Evolutionary conservation across 1,140 invertebrate genomes (phyloP), one percentile per base, ranked within the genome.

Genomic region (Leptopilina boulardi): DNA sequence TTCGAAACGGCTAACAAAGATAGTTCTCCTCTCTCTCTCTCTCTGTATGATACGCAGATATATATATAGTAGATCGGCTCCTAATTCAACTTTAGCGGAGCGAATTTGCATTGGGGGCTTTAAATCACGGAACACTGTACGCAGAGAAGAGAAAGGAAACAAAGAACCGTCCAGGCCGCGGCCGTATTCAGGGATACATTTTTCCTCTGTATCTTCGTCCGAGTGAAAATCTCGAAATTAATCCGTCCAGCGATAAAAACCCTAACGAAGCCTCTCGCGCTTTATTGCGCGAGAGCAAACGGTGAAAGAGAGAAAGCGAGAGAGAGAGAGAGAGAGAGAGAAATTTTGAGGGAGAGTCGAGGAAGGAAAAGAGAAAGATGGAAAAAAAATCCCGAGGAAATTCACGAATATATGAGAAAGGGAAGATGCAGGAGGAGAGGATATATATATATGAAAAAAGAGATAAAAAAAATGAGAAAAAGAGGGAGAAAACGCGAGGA

Each of bases 221-320:
- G 66, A 73, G 73, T 47, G 42, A 77, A 77, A 81, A 77, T 87
- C 82, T 84, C 80, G 79, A 86, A 87, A 88, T 88, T 85, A 86
- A 87, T 88, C 80, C 79, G 73, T 74, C 75, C 74, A 78, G 82
- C 71, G 83, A 86, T 85, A 83, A 87, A 86, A 87, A 86, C 83
- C 44, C 86, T 88, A 87, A 87, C 87, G 87, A 87, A 87, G 86
- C 82, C 75, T 75, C 77, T 75, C 77, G 77, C 77, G 85, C 84
- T 87, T 87, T 86, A 86, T 85, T 86, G 84, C 85, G 80, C 81
- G 77, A 82, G 81, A 85, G 83, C 83, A 83, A 84, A 84, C 79
- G 81, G 79, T 80, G 77, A 76, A 81, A 79, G 80, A 80, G 82
- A 73, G 77, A 34, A 54, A 79, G 42, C 30, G 15, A 3, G 74